Percentiles rank a stretch among this genome's conserved stretches.
phyloP scores from a whole-genome alignment of 2,888 invertebrate species.

The Temnothorax rugatulus region DNA sequence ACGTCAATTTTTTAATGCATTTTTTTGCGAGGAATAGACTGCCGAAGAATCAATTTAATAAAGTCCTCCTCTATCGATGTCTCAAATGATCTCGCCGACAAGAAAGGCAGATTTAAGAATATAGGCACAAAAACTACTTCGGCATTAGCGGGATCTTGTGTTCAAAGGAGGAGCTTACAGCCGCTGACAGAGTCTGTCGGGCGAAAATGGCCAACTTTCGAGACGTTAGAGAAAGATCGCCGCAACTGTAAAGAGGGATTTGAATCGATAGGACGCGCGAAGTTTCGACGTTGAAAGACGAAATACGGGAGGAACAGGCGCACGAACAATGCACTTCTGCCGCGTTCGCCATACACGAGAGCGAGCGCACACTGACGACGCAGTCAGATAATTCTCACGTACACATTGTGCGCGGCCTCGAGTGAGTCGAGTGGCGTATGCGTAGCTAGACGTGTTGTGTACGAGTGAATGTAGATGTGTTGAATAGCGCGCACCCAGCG shows the following conservation, averaged over 20 bases:
- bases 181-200: not conserved
- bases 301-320: conserved; percentile 47
- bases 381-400: conserved; percentile 63
- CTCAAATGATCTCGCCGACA: not conserved
- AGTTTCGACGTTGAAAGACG: conserved; percentile 60
- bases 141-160: not conserved
- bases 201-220: conserved; percentile 59
- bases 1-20: not conserved
- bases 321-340: conserved; percentile 64
- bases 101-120: not conserved
- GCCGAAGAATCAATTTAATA: not conserved
- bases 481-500: conserved; percentile 46
- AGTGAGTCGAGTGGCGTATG: not conserved
- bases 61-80: not conserved
- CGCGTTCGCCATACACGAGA: not conserved
- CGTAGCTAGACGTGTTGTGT: not conserved
- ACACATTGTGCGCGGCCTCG: conserved; percentile 56
- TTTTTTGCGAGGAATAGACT: not conserved
- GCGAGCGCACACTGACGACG: conserved; percentile 8
- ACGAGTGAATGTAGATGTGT: conserved; percentile 48
- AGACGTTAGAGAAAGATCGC: conserved; percentile 44
- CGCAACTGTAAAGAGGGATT: conserved; percentile 64
- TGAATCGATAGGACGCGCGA: conserved; percentile 65
- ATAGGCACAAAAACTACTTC: not conserved
- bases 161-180: not conserved